These are phyloP conservation scores for Drymodes brunneopygia DNA, from an alignment of 2,113 vertebrate genomes.

Conservation along the genomic window DNA sequence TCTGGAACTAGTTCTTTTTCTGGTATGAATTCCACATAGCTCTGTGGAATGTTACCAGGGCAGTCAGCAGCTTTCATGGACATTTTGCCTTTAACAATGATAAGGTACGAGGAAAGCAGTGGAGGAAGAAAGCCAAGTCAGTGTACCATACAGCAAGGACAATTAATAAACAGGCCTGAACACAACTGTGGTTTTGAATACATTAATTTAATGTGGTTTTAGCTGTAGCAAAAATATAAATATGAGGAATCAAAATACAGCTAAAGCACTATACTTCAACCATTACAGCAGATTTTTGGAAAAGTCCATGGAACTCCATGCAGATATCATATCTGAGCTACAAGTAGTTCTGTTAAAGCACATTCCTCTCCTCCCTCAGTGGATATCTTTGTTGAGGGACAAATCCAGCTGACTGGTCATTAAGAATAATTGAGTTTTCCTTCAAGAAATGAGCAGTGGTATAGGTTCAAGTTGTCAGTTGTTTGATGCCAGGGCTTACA, in stretches of 20 bases:
- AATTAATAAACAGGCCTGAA: not conserved
- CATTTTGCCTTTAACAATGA: not conserved
- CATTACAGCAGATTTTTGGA: not conserved
- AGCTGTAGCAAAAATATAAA: not conserved
- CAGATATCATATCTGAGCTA: not conserved
- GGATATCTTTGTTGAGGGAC: not conserved
- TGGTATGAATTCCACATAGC: not conserved
- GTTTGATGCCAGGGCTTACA: not conserved
- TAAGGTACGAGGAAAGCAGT: not conserved
- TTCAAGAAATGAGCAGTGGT: not conserved
- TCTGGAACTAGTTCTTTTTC: not conserved
- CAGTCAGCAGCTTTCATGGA: not conserved
- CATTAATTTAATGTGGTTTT: not conserved
- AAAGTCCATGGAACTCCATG: not conserved
- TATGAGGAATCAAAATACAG: not conserved
- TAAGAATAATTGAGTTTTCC: not conserved
- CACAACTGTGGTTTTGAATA: not conserved
- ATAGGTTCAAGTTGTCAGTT: not conserved
- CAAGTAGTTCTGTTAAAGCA: not conserved
- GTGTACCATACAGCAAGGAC: not conserved
- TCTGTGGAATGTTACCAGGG: not conserved
- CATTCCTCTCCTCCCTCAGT: not conserved
- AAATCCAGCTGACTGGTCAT: not conserved
- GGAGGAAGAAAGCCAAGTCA: not conserved
- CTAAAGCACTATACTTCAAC: not conserved